Evolutionary conservation across 2,888 invertebrate species (phyloP).

Genomic region (Seira sanloemensis): DNA sequence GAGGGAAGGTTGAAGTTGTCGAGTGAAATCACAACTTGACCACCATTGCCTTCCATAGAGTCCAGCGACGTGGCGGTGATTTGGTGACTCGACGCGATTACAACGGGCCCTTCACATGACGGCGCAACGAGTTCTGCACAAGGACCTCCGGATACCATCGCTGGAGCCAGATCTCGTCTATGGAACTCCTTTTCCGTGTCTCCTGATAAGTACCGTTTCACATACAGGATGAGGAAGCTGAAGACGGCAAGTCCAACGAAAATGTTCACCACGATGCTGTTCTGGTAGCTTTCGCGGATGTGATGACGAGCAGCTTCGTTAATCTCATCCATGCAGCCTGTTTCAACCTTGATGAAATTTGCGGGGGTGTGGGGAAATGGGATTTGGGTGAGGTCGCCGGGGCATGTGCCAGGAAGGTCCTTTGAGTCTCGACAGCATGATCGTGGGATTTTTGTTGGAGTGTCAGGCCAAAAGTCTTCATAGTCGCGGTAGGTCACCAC

Average conservation of each 20-base stretch:
- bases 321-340: conserved; percentile 60
- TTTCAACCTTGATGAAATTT: conserved; percentile 58
- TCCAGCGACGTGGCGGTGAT: conserved; percentile 17
- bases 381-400: conserved; percentile 41
- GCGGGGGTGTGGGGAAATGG: conserved; percentile 51
- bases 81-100: conserved; percentile 28
- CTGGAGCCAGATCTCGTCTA: not conserved
- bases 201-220: conserved; percentile 11
- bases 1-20: not conserved
- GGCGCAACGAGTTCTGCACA: not conserved
- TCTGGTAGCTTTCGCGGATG: conserved; percentile 37
- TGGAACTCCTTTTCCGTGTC: not conserved
- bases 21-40: not conserved
- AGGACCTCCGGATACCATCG: too few relatives aligned
- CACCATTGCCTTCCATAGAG: conserved; percentile 19
- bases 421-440: conserved; percentile 58
- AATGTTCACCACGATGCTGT: conserved; percentile 18
- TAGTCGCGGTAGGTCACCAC: conserved; percentile 59
- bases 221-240: conserved; percentile 11
- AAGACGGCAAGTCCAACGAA: conserved; percentile 30
- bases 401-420: conserved; percentile 33
- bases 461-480: conserved; percentile 57
- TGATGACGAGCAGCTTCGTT: conserved; percentile 25
- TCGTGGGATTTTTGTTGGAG: conserved; percentile 33
- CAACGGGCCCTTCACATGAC: not conserved